phyloP scores from a whole-genome alignment of 2,888 invertebrate genomes.

The Eupithecia subumbrata region DNA sequence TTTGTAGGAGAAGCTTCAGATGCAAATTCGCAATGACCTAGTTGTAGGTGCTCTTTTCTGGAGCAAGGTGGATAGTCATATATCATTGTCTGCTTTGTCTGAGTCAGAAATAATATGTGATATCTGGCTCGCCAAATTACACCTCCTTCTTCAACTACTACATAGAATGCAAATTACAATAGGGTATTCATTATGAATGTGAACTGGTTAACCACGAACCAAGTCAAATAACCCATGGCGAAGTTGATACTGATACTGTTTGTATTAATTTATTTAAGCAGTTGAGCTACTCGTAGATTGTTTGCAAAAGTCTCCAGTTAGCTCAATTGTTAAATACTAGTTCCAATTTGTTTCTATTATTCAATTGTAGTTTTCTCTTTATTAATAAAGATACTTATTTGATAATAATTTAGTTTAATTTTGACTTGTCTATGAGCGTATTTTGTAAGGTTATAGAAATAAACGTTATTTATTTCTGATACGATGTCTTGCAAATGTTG shows the following conservation, averaged over 20 bases:
- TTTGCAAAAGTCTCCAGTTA: too few relatives aligned
- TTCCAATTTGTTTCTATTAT: too few relatives aligned
- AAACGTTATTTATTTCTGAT: neutral
- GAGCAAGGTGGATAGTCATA: conserved; percentile 3
- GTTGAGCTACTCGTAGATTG: too few relatives aligned
- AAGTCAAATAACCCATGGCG: neutral
- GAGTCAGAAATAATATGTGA: neutral
- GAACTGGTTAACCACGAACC: neutral
- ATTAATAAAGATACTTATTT: neutral
- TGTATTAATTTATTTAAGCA: too few relatives aligned
- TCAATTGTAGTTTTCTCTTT: too few relatives aligned
- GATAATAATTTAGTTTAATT: neutral
- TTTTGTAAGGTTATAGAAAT: too few relatives aligned
- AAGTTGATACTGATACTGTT: neutral
- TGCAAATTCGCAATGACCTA: conserved; percentile 15
- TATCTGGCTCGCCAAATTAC: neutral
- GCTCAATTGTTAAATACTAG: too few relatives aligned
- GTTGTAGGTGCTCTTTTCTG: conserved; percentile 4
- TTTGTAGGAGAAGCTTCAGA: conserved; percentile 4
- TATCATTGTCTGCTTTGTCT: neutral
- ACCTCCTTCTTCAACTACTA: neutral
- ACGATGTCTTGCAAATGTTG: neutral
- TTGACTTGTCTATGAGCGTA: too few relatives aligned
- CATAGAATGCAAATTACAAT: neutral
- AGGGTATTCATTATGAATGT: too few relatives aligned